Evolutionary conservation across 2,797 vertebrate genomes (phyloP), one percentile per base, ranked within the genome.

Genomic region (Calcarius lapponicus): DNA sequence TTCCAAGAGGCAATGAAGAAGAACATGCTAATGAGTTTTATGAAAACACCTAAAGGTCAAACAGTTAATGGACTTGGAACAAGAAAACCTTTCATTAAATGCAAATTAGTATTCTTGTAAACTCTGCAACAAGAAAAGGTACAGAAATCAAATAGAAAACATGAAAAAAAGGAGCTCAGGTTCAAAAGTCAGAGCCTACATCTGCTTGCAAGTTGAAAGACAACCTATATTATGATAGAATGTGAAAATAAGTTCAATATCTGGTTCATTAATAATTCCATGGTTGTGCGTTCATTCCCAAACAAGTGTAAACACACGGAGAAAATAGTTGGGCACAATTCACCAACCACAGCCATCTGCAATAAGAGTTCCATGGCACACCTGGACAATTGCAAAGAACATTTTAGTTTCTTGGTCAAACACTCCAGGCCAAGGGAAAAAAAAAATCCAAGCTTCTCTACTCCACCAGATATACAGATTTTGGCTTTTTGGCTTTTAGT

Each of bases 11-110:
- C 83, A 94, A 60, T 43, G 92, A 95, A 94, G 86, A 96, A 95
- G 88, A 97, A 92, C 72, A 91, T 92, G 86, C 73, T 97, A 95
- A 94, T 88, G 92, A 93, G 67, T 84, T 96, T 94, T 95, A 95
- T 82, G 95, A 79, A 95, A 80, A 96, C 92, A 94, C 91, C 88
- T 93, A 93, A 91, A 96, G 95, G 94, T 94, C 82, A 95, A 94
- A 95, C 53, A 94, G 92, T 94, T 88, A 94, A 96, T 91, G 88
- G 95, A 90, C 92, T 76, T 82, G 90, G 82, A 91, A 95, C 80
- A 93, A 74, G 61, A 62, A 95, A 94, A 88, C 72, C 85, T 92
- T 95, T 94, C 66, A 78, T 90, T 82, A 94, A 92, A 95, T 91
- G 90, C 51, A 88, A 85, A 94, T 83, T 50, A 17, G 64, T 60